These are phyloP conservation scores for Chymomyza fuscimana DNA, from an alignment of 2,888 invertebrate species.

Conservation along the genomic window DNA sequence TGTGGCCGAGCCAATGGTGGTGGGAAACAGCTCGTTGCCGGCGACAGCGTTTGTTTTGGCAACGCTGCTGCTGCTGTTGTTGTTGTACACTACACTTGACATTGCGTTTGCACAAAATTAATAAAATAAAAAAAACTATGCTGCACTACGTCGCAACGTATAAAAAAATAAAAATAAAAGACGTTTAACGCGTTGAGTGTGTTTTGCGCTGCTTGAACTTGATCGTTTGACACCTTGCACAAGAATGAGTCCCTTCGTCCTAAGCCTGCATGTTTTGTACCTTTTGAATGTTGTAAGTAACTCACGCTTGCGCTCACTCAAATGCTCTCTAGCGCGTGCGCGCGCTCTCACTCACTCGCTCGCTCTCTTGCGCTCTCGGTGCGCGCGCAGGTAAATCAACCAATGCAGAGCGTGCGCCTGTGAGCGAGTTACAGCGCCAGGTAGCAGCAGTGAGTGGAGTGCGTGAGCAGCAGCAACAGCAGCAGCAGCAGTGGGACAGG, in stretches of 20 bases:
- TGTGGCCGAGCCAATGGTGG: constrained; percentile 48
- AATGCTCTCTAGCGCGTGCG: background rate
- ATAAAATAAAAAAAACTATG: constrained; percentile 23
- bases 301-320: constrained; percentile 4
- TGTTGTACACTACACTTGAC: constrained; percentile 58
- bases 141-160: background rate
- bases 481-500: background rate
- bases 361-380: background rate
- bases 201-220: constrained; percentile 62
- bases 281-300: constrained; percentile 45
- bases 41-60: constrained; percentile 19
- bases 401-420: background rate
- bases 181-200: constrained; percentile 11
- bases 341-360: background rate
- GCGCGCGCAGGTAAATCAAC: background rate
- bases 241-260: constrained; percentile 82
- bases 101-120: constrained; percentile 7
- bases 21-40: constrained; percentile 49
- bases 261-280: constrained; percentile 80
- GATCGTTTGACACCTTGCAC: constrained; percentile 81
- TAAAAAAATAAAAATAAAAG: background rate
- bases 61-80: constrained; percentile 41
- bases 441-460: background rate
- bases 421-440: background rate
- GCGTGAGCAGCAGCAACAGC: background rate